Conservation (phyloP, 2,888 invertebrate genomes). For the Luperina testacea region DNA sequence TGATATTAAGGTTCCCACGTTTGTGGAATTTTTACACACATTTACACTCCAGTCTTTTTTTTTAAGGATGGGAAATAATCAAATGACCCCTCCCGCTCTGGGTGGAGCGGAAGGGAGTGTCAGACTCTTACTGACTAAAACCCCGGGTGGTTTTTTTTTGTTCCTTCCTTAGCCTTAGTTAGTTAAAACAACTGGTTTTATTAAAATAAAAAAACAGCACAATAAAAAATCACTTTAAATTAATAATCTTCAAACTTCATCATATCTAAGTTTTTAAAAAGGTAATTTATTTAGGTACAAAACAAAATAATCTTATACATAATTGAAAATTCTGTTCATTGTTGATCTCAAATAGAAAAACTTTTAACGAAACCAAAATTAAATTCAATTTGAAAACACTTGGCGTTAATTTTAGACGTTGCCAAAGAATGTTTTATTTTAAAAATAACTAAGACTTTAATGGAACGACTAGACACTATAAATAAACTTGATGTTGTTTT, state of each 20-base stretch:
- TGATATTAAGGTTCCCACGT: no score
- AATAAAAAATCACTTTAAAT: not conserved
- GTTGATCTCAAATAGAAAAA: constrained; percentile 44
- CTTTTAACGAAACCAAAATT: constrained; percentile 45
- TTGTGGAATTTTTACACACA: not conserved
- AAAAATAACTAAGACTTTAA: constrained; percentile 46
- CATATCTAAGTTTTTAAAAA: not conserved
- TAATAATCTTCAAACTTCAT: not conserved
- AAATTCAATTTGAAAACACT: constrained; percentile 57
- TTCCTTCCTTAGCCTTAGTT: no score
- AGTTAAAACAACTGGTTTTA: not conserved
- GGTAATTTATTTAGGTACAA: not conserved
- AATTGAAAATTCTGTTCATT: constrained; percentile 17
- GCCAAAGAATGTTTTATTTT: constrained; percentile 36
- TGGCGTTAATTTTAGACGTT: constrained; percentile 38
- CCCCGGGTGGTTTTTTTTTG: no score
- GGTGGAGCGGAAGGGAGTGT: no score
- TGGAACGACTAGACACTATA: constrained; percentile 65
- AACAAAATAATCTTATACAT: constrained; percentile 6
- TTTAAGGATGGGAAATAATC: no score
- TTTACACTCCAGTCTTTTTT: no score
- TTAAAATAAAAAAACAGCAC: no score
- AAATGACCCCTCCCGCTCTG: no score
- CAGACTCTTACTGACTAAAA: no score
- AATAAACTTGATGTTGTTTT: constrained; percentile 59